Base-by-base conservation (phyloP, 2,888 invertebrate genomes). In the Netelia virgata region DNA sequence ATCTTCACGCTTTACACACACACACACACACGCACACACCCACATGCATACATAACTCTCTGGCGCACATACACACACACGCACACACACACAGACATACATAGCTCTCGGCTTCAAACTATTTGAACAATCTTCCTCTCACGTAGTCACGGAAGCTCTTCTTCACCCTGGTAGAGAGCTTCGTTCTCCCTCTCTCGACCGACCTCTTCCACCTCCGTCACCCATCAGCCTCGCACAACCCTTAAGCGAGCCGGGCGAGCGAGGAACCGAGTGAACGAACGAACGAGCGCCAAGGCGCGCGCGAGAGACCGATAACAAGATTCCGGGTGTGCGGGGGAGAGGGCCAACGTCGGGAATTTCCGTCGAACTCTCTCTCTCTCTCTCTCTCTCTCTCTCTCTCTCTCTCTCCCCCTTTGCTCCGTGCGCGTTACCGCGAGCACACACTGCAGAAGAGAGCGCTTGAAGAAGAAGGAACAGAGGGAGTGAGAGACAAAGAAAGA, bases 101-200 rank as follows among this genome's bases (percentile, higher is more conserved):
- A 18, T 47, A 47, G 66, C 59, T 66, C 55, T 61, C 47, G 77
- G 78, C 82, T 75, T 82, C 78, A 66, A 85, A 85, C 84, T 85
- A 85, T 85, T 85, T 76, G 66, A 85, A 85, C 82, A 85, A 85
- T 85, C 82, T 82, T 82, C 75, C 75, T 82, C 84, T 85, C 84
- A 79, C 84, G 82, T 85, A 85, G 78, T 85, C 82, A 76, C 78
- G 78, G 79, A 82, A 85, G 82, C 84, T 84, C 78, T 84, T 78
- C 69, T 64, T 75, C 74, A 43, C 72, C 57, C 66, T 63, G 78
- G 74, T 77, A 20, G 78, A 57, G 57, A 57, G 57, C 57, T 57
- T 55, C 18, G 55, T 3, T n/a, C 18, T 28, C 28, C 11, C 36
- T 53, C 18, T 53, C 16, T 1, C 16, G 14, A 0, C 50, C 36